Base-by-base conservation (phyloP, 1,140 invertebrate species). In the Dinoponera quadriceps region DNA sequence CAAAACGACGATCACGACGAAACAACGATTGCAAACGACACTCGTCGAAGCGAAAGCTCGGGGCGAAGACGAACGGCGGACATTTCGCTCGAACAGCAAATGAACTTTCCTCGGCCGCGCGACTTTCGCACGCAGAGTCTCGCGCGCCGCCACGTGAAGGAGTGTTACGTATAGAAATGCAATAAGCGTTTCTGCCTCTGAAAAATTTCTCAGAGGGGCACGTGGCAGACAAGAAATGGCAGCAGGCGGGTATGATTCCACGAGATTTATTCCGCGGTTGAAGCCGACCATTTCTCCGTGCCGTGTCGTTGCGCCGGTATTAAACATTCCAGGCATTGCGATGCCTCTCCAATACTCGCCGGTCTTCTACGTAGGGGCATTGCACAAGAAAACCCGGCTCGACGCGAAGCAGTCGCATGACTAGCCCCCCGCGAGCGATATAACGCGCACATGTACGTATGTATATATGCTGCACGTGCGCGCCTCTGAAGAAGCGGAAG, bases 321-420 rank as follows among this genome's bases (percentile, higher is more conserved):
- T 92, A 93, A 93, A 93, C 91, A 93, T 93, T 93, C 91, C 91
- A 89, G 85, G 89, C 89, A 93, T 93, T 86, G 88, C 91, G 86
- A 89, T 92, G 89, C 88, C 77, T 82, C 63, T 33, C 82, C 77
- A 78, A 89, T 83, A 88, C 73, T 82, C 78, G 65, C 33, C 78
- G 38, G n/a, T 48, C 75, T 57, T 59, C 62, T 81, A 78, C 68
- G 51, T 71, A 74, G 22, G 38, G 63, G 54, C 66, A 57, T 83
- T 66, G 73, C 73, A 72, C 66, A 65, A 77, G 69, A 44, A 44
- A 9, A 44, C 38, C 33, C 38, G 38, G 71, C 74, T 66, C 60
- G 44, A 51, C 69, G 49, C 48, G 25, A 62, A 77, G 82, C 65
- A 81, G 44, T 66, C 33, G 20, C 69, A 65, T n/a, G n/a, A 44